Evolutionary conservation across 2,113 vertebrate species (phyloP), one percentile per base, ranked within the genome.

Genomic region (Ahaetulla prasina): DNA sequence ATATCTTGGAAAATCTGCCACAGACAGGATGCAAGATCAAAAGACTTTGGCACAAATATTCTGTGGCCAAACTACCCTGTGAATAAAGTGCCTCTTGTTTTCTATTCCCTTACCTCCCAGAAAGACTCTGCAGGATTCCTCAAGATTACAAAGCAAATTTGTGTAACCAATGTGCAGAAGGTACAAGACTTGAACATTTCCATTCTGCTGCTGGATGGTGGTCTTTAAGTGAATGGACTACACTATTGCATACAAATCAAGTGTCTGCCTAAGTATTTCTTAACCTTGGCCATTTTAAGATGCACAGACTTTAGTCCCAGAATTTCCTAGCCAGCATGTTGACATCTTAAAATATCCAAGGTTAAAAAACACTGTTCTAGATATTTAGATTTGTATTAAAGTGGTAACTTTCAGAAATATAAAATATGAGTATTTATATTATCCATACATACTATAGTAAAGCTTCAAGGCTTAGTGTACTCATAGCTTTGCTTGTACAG

Each of bases 351-450:
- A 68, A 68, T 68, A 68, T n/a, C 12, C 30, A 35, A 35, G 4
- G 30, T 68, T 68, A 16, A 68, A 68, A 68, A 68, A 68, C 63
- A 68, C 30, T 68, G 30, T 16, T 18, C 12, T 80, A 20, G 16
- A 80, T 80, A 80, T 92, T 84, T 4, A 85, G 93, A 91, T 92
- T 94, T 90, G 52, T 12, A 52, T 84, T 93, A 50, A 20, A 20
- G 20, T 93, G 94, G 50, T 20, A 80, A 23, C 30, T 25, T 35
- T 86, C 30, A 63, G 23, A 88, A 89, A 47, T 18, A 45, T 47
- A 3, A 53, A 74, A 68, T 88, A 27, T 49, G 14, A 52, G 43
- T 63, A 27, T 23, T 43, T 91, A 4, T 14, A 30, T 8, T 53
- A 43, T n/a, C 22, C 3, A 54, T 80, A 43, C 7, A 11, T 53